Evolutionary conservation across 2,888 invertebrate species (phyloP).

Genomic region (Drosophila picticornis): DNA sequence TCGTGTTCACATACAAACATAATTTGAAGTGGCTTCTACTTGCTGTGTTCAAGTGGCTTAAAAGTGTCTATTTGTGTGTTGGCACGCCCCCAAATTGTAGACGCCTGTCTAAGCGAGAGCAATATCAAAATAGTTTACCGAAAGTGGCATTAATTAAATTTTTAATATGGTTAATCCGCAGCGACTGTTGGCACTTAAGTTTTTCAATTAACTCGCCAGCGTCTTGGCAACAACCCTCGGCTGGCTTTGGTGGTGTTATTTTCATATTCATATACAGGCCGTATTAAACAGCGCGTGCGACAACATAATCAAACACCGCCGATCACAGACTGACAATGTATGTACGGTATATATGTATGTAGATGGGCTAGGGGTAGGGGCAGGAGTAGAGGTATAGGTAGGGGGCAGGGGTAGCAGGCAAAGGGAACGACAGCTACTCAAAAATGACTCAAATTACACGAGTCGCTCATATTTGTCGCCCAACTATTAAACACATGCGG

Average conservation of each 20-base stretch:
- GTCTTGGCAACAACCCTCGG: constrained; percentile 55
- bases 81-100: constrained; percentile 26
- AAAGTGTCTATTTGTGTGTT: background rate
- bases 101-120: constrained; percentile 8
- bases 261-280: constrained; percentile 71
- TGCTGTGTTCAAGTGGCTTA: background rate
- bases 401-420: background rate
- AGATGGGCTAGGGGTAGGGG: background rate
- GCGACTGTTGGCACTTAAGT: constrained; percentile 82
- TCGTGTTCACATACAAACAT: background rate
- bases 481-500: constrained; percentile 74
- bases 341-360: background rate
- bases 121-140: constrained; percentile 66
- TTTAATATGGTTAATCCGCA: constrained; percentile 81
- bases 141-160: constrained; percentile 78
- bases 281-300: constrained; percentile 83
- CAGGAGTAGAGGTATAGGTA: background rate
- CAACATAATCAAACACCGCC: constrained; percentile 83
- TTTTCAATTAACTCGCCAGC: constrained; percentile 80
- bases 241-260: background rate
- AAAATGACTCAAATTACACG: constrained; percentile 75
- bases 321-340: constrained; percentile 21
- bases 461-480: constrained; percentile 57
- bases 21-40: background rate
- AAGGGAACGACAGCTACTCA: constrained; percentile 37